Conservation (phyloP, 2,113 vertebrate species). For the Ammodytes dubius region DNA sequence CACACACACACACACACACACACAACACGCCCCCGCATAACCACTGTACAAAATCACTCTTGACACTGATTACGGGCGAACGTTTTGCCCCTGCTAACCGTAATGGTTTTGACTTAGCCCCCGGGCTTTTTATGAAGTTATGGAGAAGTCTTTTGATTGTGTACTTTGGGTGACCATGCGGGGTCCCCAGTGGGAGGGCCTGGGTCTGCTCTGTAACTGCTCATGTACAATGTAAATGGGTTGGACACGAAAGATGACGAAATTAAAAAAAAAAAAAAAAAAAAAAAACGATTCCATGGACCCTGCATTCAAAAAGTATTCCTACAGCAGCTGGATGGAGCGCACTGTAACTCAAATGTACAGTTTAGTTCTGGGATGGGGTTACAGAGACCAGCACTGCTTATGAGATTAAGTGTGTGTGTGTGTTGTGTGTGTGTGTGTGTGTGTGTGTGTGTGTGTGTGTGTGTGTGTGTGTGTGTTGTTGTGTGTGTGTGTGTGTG, state of each 20-base stretch:
- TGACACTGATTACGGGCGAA: slow-evolving; percentile 77
- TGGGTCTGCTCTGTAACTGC: slow-evolving; percentile 67
- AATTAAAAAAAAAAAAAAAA: not conserved
- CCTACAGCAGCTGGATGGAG: slow-evolving; percentile 46
- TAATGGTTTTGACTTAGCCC: slow-evolving; percentile 70
- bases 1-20: too few species aligned
- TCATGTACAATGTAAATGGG: slow-evolving; percentile 68
- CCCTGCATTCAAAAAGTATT: slow-evolving; percentile 42
- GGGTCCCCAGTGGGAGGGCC: slow-evolving; percentile 45
- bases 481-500: not conserved
- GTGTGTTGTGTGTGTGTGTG: slow-evolving; percentile 9
- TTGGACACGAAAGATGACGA: slow-evolving; percentile 69
- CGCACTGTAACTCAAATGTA: slow-evolving; percentile 60
- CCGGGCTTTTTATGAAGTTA: slow-evolving; percentile 66
- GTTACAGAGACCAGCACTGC: slow-evolving; percentile 54
- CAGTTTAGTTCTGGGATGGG: slow-evolving; percentile 39
- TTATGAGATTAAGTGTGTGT: slow-evolving; percentile 36
- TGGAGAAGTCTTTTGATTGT: slow-evolving; percentile 67
- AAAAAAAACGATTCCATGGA: slow-evolving; percentile 47
- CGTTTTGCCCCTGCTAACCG: slow-evolving; percentile 57
- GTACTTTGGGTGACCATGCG: slow-evolving; percentile 58
- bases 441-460: not conserved
- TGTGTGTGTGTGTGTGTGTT: not conserved
- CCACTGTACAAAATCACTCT: slow-evolving; percentile 68
- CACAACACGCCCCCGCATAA: slow-evolving; percentile 37